Base-by-base conservation (phyloP, 2,113 vertebrate species). In the Rhynchopsitta pachyrhyncha region DNA sequence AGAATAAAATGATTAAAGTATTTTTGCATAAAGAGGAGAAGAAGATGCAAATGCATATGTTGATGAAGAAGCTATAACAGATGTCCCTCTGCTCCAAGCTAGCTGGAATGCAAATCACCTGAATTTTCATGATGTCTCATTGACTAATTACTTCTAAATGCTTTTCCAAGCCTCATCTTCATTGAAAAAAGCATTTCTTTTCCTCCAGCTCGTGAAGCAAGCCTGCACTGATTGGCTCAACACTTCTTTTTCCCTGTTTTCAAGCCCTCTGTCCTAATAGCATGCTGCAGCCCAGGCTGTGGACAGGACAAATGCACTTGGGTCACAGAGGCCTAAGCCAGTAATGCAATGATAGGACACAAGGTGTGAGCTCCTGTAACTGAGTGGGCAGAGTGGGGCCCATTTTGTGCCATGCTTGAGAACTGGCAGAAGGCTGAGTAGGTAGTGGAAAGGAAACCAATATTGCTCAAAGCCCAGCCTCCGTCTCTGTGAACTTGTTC, bases 51-150 rank as follows among this genome's bases (percentile, higher is more conserved):
- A 96, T 74, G 42, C 6, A 2, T 49, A 62, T 44, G 19, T 4
- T 82, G 82, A 80, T 81, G 86, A 83, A 92, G 81, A 66, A 82
- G 66, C 49, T 83, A 14, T 52, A 66, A 66, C 77, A 90, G 82
- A 60, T 60, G 47, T 82, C 86, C 60, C 46, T 73, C 35, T 71
- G 50, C 85, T 91, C n/a, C 13, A 47, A 87, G 60, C 75, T 81
- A 93, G 71, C 82, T 83, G 74, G 68, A 87, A 92, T 84, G 79
- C 82, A 91, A 96, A 96, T 82, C 85, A 42, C 74, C 78, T 70
- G 49, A 42, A 80, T 82, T 89, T 91, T 73, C 69, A 76, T 35
- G 24, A 57, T 29, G 46, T 80, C 85, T 93, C 76, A 42, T n/a
- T 82, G 57, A 83, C 76, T 92, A 76, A 92, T 41, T 42, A 29